phyloP scores from a whole-genome alignment of 1,140 invertebrate genomes.

The Harpegnathos saltator region DNA sequence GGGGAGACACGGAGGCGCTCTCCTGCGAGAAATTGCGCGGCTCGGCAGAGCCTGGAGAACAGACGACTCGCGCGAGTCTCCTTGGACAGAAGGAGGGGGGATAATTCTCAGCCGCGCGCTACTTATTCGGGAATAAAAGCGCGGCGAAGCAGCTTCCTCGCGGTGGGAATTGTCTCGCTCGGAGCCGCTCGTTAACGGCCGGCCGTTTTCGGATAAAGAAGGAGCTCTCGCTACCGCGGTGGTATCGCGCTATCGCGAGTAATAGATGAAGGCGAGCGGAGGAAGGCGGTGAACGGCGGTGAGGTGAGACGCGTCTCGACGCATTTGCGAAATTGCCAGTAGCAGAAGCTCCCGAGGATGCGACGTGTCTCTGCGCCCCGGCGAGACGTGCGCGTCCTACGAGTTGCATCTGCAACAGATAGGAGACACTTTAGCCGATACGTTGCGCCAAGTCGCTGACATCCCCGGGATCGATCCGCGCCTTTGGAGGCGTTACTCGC shows the following conservation, averaged over 20 bases:
- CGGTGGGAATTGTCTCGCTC: background rate
- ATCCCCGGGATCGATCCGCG: slow-evolving; percentile 65
- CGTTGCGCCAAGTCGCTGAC: slow-evolving; percentile 72
- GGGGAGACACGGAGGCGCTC: background rate
- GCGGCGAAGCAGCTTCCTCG: no score
- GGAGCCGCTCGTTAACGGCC: slow-evolving; percentile 13
- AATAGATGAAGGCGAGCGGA: slow-evolving; percentile 37
- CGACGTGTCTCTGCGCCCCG: slow-evolving; percentile 69
- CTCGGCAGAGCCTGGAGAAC: no score
- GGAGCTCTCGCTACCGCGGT: background rate
- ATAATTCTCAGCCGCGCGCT: no score
- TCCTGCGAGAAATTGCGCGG: no score
- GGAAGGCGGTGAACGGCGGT: slow-evolving; percentile 57
- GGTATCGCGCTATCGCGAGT: slow-evolving; percentile 38
- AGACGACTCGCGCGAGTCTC: no score
- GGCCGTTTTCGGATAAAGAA: slow-evolving; percentile 47
- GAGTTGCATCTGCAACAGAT: slow-evolving; percentile 73
- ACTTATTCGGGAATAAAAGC: no score
- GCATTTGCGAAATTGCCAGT: slow-evolving; percentile 73
- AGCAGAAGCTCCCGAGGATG: slow-evolving; percentile 67
- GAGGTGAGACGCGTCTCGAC: slow-evolving; percentile 67
- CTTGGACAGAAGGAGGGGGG: no score
- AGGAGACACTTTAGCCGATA: slow-evolving; percentile 75
- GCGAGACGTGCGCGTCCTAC: slow-evolving; percentile 55
- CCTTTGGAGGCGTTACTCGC: slow-evolving; percentile 48